Evolutionary conservation across 2,888 invertebrate genomes (phyloP).

Genomic region (Bombyx huttoni): DNA sequence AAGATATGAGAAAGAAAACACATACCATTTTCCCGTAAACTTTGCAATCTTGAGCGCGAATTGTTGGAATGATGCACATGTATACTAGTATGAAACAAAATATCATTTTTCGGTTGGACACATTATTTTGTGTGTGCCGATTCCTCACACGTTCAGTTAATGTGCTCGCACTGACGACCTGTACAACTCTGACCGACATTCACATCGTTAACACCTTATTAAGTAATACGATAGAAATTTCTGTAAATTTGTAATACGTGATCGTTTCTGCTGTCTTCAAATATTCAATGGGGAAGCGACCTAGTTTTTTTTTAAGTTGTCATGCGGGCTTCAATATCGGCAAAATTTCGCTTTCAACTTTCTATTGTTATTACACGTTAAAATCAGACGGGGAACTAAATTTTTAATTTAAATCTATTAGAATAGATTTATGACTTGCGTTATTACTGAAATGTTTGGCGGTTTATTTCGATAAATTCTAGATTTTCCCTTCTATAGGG

Average conservation of each 20-base stretch:
- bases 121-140: not conserved
- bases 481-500: too few species aligned
- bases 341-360: not conserved
- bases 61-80: constrained; percentile 14
- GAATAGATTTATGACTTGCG: too few species aligned
- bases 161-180: constrained; percentile 28
- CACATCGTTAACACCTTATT: constrained; percentile 9
- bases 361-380: too few species aligned
- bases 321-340: not conserved
- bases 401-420: too few species aligned
- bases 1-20: constrained; percentile 3
- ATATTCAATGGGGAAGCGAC: not conserved
- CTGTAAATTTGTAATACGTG: not conserved
- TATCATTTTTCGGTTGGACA: constrained; percentile 6
- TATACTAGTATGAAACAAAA: constrained; percentile 13
- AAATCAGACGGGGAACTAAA: too few species aligned
- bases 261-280: not conserved
- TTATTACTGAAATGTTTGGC: too few species aligned
- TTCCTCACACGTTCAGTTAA: constrained; percentile 5
- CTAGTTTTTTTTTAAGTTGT: not conserved
- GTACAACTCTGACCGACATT: constrained; percentile 31
- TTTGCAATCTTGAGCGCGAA: constrained; percentile 44
- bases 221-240: constrained; percentile 10
- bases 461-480: too few species aligned
- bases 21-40: constrained; percentile 45